Evolutionary conservation across 30 jellyfish, hydroid and myxozoan species (phyloP).

Genomic region (Rhopilema esculentum): DNA sequence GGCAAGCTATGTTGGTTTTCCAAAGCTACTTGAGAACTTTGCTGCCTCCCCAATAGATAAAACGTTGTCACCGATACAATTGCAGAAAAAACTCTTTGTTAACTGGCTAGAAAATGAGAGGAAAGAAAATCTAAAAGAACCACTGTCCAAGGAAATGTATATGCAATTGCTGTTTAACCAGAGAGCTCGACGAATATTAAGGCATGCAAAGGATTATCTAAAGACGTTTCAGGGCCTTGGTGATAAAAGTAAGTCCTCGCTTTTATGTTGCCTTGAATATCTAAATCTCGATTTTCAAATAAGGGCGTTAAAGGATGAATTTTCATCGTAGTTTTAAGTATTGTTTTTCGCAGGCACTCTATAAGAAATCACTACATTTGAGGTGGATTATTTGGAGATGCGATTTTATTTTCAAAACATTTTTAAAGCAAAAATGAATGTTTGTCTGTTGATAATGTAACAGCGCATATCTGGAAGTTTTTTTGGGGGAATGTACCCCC

Average conservation of each 20-base stretch:
- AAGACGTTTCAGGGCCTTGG: neutral
- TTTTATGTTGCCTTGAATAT: neutral
- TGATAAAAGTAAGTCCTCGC: slow-evolving; percentile 28
- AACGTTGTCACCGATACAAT: neutral
- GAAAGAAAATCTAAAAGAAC: neutral
- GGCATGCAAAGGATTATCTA: neutral
- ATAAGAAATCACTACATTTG: no score
- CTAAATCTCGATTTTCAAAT: no score
- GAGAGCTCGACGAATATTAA: neutral
- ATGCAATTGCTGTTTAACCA: neutral
- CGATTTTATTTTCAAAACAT: no score
- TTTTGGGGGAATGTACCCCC: no score
- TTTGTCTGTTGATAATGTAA: no score
- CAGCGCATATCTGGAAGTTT: no score
- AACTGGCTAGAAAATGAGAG: neutral
- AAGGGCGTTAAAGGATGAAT: no score
- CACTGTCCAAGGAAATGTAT: neutral
- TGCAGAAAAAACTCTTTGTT: slow-evolving; percentile 36
- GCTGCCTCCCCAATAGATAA: slow-evolving; percentile 2
- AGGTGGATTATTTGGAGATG: no score
- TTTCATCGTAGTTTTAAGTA: no score
- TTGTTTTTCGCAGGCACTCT: no score
- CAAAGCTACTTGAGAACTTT: neutral
- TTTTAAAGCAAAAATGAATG: no score
- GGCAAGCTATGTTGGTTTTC: slow-evolving; percentile 6